Evolutionary conservation across 64 coral and sea anemone species (phyloP).

Genomic region (Montipora capricornis): DNA sequence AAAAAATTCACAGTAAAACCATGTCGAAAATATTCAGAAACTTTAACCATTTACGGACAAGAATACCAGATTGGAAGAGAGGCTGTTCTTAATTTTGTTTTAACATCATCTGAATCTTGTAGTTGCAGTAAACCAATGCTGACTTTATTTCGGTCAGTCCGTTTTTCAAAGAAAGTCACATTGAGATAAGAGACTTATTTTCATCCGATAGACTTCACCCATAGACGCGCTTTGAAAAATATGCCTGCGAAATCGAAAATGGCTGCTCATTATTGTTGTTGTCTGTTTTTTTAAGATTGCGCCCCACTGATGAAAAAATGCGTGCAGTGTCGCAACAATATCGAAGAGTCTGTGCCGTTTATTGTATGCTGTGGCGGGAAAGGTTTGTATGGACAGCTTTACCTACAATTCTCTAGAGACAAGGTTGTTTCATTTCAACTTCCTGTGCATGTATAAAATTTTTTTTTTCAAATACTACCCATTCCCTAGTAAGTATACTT

Average conservation of each 20-base stretch:
- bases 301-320: conserved; percentile 95
- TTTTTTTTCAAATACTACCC: too few relatives aligned
- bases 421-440: not conserved
- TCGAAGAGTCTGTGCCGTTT: conserved; percentile 87
- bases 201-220: too few relatives aligned
- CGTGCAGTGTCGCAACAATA: conserved; percentile 88
- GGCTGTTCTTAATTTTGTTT: too few relatives aligned
- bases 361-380: conserved; percentile 98
- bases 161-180: too few relatives aligned
- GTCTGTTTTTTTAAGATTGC: conserved; percentile 50
- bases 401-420: not conserved
- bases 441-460: too few relatives aligned
- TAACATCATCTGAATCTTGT: too few relatives aligned
- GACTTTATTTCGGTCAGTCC: too few relatives aligned
- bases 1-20: not conserved
- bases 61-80: too few relatives aligned
- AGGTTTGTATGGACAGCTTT: conserved; percentile 32
- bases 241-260: not conserved
- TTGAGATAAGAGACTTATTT: too few relatives aligned
- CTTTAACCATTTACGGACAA: not conserved
- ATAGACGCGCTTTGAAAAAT: not conserved
- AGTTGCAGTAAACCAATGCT: too few relatives aligned
- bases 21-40: not conserved
- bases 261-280: too few relatives aligned
- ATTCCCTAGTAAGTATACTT: too few relatives aligned